Conservation (phyloP, 2,113 vertebrate genomes). For the Dromiciops gliroides region DNA sequence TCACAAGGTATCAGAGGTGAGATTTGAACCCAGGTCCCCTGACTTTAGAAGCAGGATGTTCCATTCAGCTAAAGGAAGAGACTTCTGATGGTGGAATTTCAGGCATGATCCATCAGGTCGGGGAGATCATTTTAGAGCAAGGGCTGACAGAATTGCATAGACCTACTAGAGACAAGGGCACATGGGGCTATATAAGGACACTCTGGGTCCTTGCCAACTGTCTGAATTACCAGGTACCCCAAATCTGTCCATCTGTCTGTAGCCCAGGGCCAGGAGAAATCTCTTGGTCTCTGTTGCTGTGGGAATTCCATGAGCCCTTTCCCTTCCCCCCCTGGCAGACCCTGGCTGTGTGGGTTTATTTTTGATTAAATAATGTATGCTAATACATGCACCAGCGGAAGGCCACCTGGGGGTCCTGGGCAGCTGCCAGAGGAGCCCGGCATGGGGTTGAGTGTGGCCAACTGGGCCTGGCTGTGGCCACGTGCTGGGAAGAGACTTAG, state of each 20-base stretch:
- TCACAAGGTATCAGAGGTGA: not conserved
- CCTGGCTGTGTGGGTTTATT: not conserved
- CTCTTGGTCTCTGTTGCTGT: not conserved
- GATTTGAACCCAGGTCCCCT: not conserved
- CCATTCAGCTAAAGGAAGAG: not conserved
- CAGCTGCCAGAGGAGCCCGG: not conserved
- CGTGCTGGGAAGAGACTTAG: not conserved
- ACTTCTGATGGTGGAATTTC: not conserved
- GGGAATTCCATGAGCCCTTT: not conserved
- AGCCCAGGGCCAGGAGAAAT: not conserved
- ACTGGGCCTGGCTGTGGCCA: not conserved
- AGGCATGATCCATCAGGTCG: not conserved
- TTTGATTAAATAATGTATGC: constrained; percentile 27
- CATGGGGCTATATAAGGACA: not conserved
- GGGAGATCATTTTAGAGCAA: not conserved
- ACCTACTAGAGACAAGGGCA: not conserved
- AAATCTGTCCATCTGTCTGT: not conserved
- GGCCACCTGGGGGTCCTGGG: not conserved
- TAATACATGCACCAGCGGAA: not conserved
- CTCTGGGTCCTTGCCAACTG: not conserved
- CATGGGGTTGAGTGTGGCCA: not conserved
- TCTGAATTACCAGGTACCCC: not conserved
- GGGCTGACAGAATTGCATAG: not conserved
- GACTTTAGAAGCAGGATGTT: not conserved
- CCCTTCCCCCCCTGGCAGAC: not conserved